Evolutionary conservation across 2,888 invertebrate genomes (phyloP), one percentile per base, ranked within the genome.

Genomic region (Xylophagus ater): DNA sequence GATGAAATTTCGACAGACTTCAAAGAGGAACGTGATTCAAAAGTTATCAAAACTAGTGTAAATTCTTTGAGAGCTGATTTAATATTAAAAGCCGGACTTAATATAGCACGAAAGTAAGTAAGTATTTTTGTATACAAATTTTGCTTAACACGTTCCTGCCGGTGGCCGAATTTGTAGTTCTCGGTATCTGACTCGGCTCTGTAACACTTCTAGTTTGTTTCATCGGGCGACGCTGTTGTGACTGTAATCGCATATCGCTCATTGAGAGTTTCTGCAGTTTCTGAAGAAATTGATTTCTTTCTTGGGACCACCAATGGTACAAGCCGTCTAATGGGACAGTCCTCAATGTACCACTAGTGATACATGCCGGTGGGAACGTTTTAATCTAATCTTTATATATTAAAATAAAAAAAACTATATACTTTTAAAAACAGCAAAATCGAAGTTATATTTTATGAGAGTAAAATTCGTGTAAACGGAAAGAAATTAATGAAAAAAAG

Each of bases 381-480:
- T 6, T 23, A 9, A 23, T 23, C 9, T 13, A 17, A 8, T 21
- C 12, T 5, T 7, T 14, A 17, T 17, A 12, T 18, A n/a, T 9
- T 34, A 21, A 34, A 28, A 34, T 33, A 20, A 30, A 36, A n/a
- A 4, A 19, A 5, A n/a, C n/a, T 12, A 32, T 15, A 34, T 34
- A 18, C 38, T 39, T 41, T 36, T 41, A 5, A n/a, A n/a, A n/a
- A n/a, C 60, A 84, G 84, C 57, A 88, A 86, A 74, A 69, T 86
- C 28, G 88, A 88, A 56, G 70, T 73, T 36, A 62, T 77, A 34
- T 85, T 89, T 58, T 88, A 86, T 65, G 81, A 81, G 48, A 83
- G 81, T 54, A 81, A 76, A 68, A 74, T 89, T 44, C 72, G 84
- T 53, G 59, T 86, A 0, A 89, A 89, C 66, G 87, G 86, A 5